A percentile compares a stretch with the other conserved stretches of the same genome.
These are phyloP conservation scores for Tetragonula clypearis DNA, from an alignment of 1,140 invertebrate species.

Conservation along the genomic window DNA sequence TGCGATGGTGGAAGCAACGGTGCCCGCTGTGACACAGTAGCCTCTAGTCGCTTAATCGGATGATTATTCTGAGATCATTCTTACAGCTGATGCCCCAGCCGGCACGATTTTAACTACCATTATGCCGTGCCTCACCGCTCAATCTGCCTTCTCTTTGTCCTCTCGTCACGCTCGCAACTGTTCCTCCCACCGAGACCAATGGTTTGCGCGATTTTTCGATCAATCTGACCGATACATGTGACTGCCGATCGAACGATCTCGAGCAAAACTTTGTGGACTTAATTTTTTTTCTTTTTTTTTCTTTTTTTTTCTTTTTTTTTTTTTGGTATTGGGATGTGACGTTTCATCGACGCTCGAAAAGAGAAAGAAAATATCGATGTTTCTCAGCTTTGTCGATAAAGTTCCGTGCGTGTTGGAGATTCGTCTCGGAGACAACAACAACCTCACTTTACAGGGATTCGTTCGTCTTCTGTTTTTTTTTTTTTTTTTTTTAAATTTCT, in stretches of 20 bases:
- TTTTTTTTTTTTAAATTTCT: too few relatives aligned
- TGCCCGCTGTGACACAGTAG: slow-evolving; percentile 67
- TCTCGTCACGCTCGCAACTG: background rate
- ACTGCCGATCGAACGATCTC: background rate
- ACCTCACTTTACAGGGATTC: too few relatives aligned
- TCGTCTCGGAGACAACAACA: too few relatives aligned
- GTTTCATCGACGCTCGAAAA: too few relatives aligned
- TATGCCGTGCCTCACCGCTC: slow-evolving; percentile 23
- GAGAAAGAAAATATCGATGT: too few relatives aligned
- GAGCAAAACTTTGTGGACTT: too few relatives aligned
- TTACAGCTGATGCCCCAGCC: slow-evolving; percentile 67
- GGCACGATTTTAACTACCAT: slow-evolving; percentile 50
- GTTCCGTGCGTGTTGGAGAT: too few relatives aligned
- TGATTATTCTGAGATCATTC: slow-evolving; percentile 78
- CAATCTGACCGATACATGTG: background rate
- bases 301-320: too few relatives aligned
- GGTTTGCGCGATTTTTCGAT: background rate
- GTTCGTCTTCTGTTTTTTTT: too few relatives aligned
- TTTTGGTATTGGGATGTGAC: too few relatives aligned
- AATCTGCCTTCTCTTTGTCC: slow-evolving; percentile 24
- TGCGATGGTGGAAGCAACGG: slow-evolving; percentile 58
- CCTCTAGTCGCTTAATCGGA: slow-evolving; percentile 72
- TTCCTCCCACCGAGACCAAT: background rate
- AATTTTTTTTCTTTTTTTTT: background rate
- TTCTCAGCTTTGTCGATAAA: too few relatives aligned